Base-by-base conservation (phyloP, 2,888 invertebrate genomes). In the Caenorhabditis uteleia region DNA sequence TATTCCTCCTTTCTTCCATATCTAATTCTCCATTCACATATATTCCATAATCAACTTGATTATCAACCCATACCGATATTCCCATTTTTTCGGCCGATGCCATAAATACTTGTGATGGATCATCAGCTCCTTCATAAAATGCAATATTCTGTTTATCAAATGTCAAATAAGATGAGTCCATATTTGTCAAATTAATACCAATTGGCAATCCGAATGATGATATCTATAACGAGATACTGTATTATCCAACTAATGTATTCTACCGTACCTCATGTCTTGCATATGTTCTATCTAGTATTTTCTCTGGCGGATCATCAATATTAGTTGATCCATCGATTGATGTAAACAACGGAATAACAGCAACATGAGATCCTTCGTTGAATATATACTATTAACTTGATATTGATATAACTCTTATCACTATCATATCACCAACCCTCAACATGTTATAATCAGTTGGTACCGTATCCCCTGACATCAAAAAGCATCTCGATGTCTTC, bases 21-120 rank as follows among this genome's bases (percentile, higher is more conserved):
- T 61, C 69, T 23, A 54, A 12, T 4, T 34, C 83, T 0, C 95
- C 95, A 4, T 90, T 88, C 75, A 90, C 88, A 8, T 93, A 85
- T 78, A 89, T 92, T 0, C 97, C 97, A 84, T 90, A 95, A 0
- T 87, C 79, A 33, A 89, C 83, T 50, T 91, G 90, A 83, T 97
- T 95, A 80, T 92, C 90, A 14, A 95, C 84, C 82, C 89, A 86
- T 84, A 92, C 85, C 5, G 88, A 85, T 45, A 90, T 85, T 50
- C 86, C 88, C 88, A 82, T 60, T 77, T 82, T 62, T 29, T 61
- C 59, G 3, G 72, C 77, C 46, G 90, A 90, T n/a, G 20, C 23
- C 5, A 40, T 8, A 20, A 71, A 71, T 7, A 71, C 70, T 42
- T 60, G 51, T 5, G 45, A 38, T n/a, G 60, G 53, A 43, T 71